Conservation (phyloP, 2,113 vertebrate species). For the Elaphurus davidianus region DNA sequence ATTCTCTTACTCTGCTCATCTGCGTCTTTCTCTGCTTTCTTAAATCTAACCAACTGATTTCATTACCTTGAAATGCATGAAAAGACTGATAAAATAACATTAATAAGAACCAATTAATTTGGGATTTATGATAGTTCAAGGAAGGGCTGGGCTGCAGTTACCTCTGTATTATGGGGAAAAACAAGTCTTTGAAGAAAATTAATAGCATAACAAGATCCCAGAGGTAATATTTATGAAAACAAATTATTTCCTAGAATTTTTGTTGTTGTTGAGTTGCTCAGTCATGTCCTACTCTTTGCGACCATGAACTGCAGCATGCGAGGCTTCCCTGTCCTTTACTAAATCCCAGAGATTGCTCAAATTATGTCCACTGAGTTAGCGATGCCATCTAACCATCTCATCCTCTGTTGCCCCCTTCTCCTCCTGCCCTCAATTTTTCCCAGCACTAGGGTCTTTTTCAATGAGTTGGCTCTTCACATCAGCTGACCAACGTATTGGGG, state of each 20-base stretch:
- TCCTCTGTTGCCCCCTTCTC: background rate
- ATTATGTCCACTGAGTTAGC: background rate
- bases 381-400: background rate
- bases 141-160: constrained; percentile 32
- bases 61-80: constrained; percentile 12
- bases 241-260: background rate
- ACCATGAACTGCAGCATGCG: background rate
- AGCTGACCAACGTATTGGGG: background rate
- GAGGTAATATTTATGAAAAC: background rate
- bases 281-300: background rate
- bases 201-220: constrained; percentile 42
- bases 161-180: constrained; percentile 9
- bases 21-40: background rate
- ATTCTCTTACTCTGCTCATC: background rate
- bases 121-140: constrained; percentile 49
- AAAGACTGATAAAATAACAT: constrained; percentile 39
- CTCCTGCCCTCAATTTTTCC: background rate
- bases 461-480: background rate
- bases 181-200: constrained; percentile 56
- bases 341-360: background rate
- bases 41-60: background rate
- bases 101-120: constrained; percentile 60
- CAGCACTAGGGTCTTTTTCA: background rate
- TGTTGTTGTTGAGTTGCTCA: background rate
- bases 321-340: background rate